Conservation (phyloP, 2,888 invertebrate genomes). For the Scrobipalpa costella region DNA sequence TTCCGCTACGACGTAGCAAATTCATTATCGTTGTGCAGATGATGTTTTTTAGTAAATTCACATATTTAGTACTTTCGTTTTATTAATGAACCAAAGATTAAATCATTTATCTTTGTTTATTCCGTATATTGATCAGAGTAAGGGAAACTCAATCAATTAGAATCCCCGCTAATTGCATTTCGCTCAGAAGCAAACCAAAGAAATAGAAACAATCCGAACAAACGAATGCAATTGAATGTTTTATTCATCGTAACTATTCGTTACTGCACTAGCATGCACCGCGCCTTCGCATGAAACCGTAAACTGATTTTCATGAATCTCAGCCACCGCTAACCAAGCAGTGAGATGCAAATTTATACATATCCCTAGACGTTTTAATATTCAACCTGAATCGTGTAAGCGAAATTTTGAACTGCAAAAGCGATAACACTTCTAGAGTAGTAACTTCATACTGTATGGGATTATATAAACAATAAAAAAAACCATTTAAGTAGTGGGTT, state of each 20-base stretch:
- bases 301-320: slow-evolving; percentile 38
- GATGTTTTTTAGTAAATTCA: too few relatives aligned
- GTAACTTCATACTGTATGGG: too few relatives aligned
- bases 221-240: slow-evolving; percentile 37
- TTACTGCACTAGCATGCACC: slow-evolving; percentile 38
- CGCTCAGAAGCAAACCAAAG: background rate
- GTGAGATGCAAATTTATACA: slow-evolving; percentile 34
- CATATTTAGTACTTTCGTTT: too few relatives aligned
- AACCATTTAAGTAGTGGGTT: too few relatives aligned
- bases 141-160: background rate
- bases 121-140: background rate
- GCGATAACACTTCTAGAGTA: background rate
- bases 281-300: slow-evolving; percentile 31
- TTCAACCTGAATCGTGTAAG: slow-evolving; percentile 34
- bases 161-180: background rate
- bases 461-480: too few relatives aligned
- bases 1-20: background rate
- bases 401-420: slow-evolving; percentile 39
- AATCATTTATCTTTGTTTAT: background rate
- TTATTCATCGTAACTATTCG: slow-evolving; percentile 42
- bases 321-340: slow-evolving; percentile 30
- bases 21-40: too few relatives aligned
- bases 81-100: too few relatives aligned
- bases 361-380: slow-evolving; percentile 15
- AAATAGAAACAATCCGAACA: slow-evolving; percentile 22